These are phyloP conservation scores for Pantherophis alleghaniensis DNA, from an alignment of 2,797 vertebrate species.

Conservation along the genomic window DNA sequence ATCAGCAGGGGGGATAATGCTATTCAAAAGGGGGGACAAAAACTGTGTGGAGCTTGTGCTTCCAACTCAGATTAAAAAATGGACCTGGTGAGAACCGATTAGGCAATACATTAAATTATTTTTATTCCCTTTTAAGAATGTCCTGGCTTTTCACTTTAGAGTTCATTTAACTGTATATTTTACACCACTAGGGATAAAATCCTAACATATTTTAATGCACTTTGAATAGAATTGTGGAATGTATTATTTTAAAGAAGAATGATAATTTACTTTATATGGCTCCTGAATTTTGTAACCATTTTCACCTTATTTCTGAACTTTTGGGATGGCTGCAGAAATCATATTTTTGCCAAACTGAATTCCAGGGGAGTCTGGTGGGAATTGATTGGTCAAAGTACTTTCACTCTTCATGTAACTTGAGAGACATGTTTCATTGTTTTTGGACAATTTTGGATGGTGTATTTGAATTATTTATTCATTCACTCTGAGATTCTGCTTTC, in stretches of 20 bases:
- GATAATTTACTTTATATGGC: neutral
- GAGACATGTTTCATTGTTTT: neutral
- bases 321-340: neutral
- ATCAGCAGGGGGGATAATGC: conserved; percentile 68
- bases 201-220: neutral
- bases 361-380: neutral
- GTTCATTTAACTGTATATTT: conserved; percentile 23
- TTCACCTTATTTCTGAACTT: neutral
- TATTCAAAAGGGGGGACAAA: conserved; percentile 47
- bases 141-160: conserved; percentile 32
- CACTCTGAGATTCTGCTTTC: neutral
- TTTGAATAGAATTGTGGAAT: neutral
- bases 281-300: neutral
- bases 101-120: conserved; percentile 45
- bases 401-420: neutral
- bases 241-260: neutral
- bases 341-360: neutral
- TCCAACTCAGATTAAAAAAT: conserved; percentile 49
- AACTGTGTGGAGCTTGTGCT: conserved; percentile 38
- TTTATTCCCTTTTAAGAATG: conserved; percentile 11
- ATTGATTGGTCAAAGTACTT: neutral
- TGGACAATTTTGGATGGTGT: neutral
- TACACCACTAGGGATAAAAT: neutral
- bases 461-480: neutral
- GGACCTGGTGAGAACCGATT: conserved; percentile 38